Base-by-base conservation (phyloP, 2,113 vertebrate genomes). In the Nothocercus nigrocapillus region DNA sequence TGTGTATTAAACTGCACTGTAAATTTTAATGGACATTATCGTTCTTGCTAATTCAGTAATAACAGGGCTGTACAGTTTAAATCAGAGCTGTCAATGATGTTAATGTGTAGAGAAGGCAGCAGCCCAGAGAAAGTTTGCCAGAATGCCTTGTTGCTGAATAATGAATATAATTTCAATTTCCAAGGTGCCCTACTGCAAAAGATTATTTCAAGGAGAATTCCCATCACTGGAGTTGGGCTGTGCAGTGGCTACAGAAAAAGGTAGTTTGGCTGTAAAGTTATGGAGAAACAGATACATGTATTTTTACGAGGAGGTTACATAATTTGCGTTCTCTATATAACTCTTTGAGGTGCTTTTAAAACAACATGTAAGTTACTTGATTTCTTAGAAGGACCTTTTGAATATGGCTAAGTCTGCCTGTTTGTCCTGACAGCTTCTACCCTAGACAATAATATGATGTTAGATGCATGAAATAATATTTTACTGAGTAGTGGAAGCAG, bases 161-260 rank as follows among this genome's bases (percentile, higher is more conserved):
- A 91, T 68, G 13, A 51, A 82, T 74, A 15, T 77, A 1, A 92
- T 89, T 95, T 83, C 16, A 2, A 82, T 95, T 82, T n/a, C 40
- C 74, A 95, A 99, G 99, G 97, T 99, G 99, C 95, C 94, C 98
- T 94, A 98, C 99, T 85, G 99, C 99, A 61, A 99, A 99, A 96
- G 99, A 99, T 81, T 99, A 99, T 96, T 99, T 99, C 97, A 99
- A 99, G 95, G 99, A 99, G 84, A 98, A 99, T 88, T 99, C 99
- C 24, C 99, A 99, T 85, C 99, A 99, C 93, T 99, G 99, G 99
- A 99, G 99, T 68, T 99, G 99, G 99, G 99, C 99, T 9, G 99
- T 99, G 22, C 99, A 99, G 97, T 99, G 99, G 99, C 97, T 99
- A 13, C 99, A 99, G 93, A 99, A 99, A 84, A 99, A 99, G 99